These are phyloP conservation scores for Kradibia gibbosae DNA, from an alignment of 1,140 invertebrate genomes.

Conservation along the genomic window DNA sequence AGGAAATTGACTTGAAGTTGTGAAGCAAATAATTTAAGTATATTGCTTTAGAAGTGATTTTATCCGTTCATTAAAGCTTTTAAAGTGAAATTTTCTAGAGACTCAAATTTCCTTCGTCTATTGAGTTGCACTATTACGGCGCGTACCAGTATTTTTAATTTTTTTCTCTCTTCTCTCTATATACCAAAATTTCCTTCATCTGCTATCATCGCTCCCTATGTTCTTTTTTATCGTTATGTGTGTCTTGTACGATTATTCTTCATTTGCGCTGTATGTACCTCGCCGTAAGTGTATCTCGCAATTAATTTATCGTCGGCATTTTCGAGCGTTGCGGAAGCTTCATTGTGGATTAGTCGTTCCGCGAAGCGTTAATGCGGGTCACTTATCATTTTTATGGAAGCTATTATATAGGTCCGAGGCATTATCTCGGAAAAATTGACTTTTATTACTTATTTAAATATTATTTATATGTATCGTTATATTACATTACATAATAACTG, in stretches of 20 bases:
- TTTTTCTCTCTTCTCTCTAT: neutral
- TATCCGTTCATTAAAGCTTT: slow-evolving; percentile 24
- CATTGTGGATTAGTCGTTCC: slow-evolving; percentile 44
- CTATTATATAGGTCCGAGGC: neutral
- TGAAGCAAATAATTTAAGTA: neutral
- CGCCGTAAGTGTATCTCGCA: slow-evolving; percentile 35
- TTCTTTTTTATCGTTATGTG: slow-evolving; percentile 5
- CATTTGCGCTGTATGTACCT: slow-evolving; percentile 16
- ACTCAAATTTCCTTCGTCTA: slow-evolving; percentile 7
- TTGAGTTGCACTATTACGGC: slow-evolving; percentile 24
- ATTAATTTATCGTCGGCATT: slow-evolving; percentile 48
- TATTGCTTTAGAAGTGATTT: neutral
- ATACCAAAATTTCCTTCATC: slow-evolving; percentile 36
- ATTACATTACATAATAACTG: neutral
- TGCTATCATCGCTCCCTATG: slow-evolving; percentile 5
- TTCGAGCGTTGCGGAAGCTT: slow-evolving; percentile 39
- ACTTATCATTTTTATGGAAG: slow-evolving; percentile 46
- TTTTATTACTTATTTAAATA: slow-evolving; percentile 40
- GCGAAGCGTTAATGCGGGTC: slow-evolving; percentile 40
- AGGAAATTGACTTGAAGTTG: neutral
- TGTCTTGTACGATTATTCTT: slow-evolving; percentile 40
- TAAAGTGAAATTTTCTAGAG: slow-evolving; percentile 3
- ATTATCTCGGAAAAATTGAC: slow-evolving; percentile 29
- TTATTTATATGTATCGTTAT: slow-evolving; percentile 16
- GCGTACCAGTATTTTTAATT: neutral